Evolutionary conservation across 2,888 invertebrate genomes (phyloP).

Genomic region (Callosobruchus maculatus): DNA sequence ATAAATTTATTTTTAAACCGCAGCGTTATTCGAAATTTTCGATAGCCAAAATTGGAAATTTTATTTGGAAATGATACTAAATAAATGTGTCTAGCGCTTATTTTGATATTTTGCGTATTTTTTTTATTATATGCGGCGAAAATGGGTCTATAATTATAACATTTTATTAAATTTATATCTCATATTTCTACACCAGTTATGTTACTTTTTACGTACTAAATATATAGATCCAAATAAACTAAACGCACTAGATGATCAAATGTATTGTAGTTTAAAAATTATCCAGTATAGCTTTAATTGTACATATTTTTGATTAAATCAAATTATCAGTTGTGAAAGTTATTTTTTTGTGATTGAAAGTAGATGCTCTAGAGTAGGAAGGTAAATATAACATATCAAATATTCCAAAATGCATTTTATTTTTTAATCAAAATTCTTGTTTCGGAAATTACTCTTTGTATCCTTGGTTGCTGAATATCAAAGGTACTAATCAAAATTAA

Average conservation of each 20-base stretch:
- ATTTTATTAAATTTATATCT: too few species aligned
- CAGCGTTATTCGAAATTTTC: not conserved
- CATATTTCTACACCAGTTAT: too few species aligned
- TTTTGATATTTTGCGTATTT: too few species aligned
- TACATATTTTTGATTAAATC: constrained; percentile 34
- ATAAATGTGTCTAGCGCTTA: too few species aligned
- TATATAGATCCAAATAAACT: constrained; percentile 11
- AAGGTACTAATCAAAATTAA: too few species aligned
- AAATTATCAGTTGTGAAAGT: constrained; percentile 31
- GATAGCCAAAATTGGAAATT: too few species aligned
- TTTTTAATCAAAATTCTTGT: not conserved
- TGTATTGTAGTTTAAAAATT: constrained; percentile 21
- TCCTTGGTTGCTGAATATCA: too few species aligned
- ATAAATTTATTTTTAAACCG: not conserved
- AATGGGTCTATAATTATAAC: too few species aligned
- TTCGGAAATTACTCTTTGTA: too few species aligned
- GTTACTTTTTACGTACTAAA: too few species aligned
- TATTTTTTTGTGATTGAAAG: constrained; percentile 31
- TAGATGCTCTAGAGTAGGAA: constrained; percentile 39
- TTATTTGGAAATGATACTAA: too few species aligned
- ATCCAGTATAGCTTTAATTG: constrained; percentile 30
- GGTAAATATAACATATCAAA: constrained; percentile 40
- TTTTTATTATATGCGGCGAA: too few species aligned
- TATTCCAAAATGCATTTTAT: constrained; percentile 22
- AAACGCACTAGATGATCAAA: constrained; percentile 15